Evolutionary conservation across 2,888 invertebrate species (phyloP).

Genomic region (Ophonus ardosiacus): DNA sequence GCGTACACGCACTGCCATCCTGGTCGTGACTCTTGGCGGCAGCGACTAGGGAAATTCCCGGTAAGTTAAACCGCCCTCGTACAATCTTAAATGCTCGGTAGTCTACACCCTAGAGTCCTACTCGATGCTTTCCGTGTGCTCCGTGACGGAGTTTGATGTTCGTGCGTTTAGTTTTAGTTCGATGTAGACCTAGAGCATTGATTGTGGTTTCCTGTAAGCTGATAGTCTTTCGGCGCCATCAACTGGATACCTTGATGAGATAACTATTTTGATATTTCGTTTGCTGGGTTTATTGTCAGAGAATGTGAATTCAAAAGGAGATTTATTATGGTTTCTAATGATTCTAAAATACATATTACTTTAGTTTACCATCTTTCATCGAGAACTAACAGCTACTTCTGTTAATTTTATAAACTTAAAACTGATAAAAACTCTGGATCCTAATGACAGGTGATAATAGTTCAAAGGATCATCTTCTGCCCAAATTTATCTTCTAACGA

Average conservation of each 20-base stretch:
- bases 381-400: no score
- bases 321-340: no score
- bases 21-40: constrained; percentile 25
- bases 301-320: neutral
- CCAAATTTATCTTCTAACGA: no score
- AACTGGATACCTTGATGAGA: neutral
- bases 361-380: no score
- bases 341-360: no score
- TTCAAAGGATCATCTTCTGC: no score
- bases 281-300: neutral
- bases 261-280: constrained; percentile 24
- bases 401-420: no score
- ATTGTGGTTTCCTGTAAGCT: neutral
- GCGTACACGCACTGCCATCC: neutral
- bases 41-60: constrained; percentile 27
- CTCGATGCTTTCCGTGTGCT: neutral
- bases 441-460: no score
- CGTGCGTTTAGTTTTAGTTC: no score
- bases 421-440: no score
- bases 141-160: neutral
- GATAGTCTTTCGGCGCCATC: neutral
- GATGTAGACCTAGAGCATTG: neutral
- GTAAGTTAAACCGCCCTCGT: constrained; percentile 32
- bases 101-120: neutral
- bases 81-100: constrained; percentile 25